A percentile compares a stretch with the other conserved stretches of the same genome.
Evolutionary conservation across 1,140 invertebrate species (phyloP).

Genomic region (Eupristina koningsbergeri): DNA sequence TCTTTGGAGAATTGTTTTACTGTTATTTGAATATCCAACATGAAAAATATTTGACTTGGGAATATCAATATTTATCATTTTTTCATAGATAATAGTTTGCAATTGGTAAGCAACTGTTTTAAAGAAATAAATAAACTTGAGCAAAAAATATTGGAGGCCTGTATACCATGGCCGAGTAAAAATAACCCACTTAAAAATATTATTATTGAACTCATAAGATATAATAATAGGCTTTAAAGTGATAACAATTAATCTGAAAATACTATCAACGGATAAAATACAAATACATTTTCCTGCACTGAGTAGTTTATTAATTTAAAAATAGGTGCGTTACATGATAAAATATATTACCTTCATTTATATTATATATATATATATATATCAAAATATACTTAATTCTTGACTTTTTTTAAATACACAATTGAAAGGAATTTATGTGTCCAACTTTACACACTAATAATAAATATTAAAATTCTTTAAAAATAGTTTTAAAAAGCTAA

Average conservation of each 20-base stretch:
- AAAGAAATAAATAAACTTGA: not conserved
- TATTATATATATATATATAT: too few species aligned
- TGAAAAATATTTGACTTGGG: not conserved
- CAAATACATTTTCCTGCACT: too few species aligned
- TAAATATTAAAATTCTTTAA: not conserved
- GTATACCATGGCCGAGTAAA: too few species aligned
- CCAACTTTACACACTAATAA: slow-evolving; percentile 21
- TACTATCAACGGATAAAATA: too few species aligned
- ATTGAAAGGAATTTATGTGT: slow-evolving; percentile 24
- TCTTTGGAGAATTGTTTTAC: not conserved
- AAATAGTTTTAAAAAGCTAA: not conserved
- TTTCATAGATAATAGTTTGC: not conserved
- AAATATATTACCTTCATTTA: slow-evolving; percentile 7
- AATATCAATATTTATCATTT: not conserved
- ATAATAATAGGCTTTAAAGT: not conserved
- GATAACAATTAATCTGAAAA: not conserved
- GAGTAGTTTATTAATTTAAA: slow-evolving; percentile 10
- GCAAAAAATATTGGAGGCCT: too few species aligned
- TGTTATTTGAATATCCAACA: not conserved
- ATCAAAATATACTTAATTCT: slow-evolving; percentile 24
- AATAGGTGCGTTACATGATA: slow-evolving; percentile 19
- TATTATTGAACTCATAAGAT: too few species aligned
- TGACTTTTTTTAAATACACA: slow-evolving; percentile 4
- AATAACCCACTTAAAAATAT: too few species aligned
- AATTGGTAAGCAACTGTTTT: not conserved